These are phyloP conservation scores for Rhagonycha lutea DNA, from an alignment of 2,888 invertebrate species.

Conservation along the genomic window DNA sequence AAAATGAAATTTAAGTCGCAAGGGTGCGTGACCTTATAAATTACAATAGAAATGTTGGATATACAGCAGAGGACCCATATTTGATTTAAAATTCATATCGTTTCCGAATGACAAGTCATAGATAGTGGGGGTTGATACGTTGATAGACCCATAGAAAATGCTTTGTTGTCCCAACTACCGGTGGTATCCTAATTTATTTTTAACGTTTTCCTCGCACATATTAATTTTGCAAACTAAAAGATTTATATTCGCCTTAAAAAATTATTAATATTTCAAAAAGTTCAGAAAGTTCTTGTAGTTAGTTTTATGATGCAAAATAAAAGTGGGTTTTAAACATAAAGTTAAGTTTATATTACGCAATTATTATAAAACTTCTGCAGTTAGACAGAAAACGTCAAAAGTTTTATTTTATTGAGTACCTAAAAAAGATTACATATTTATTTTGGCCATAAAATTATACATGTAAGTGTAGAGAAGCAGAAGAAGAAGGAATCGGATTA, in stretches of 20 bases:
- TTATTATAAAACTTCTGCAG: neutral
- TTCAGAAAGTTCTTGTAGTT: neutral
- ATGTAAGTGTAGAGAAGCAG: neutral
- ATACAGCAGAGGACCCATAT: conserved; percentile 8
- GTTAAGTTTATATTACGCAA: neutral
- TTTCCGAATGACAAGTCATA: conserved; percentile 18
- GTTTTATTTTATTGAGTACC: neutral
- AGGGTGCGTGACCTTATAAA: conserved; percentile 19
- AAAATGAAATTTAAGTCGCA: conserved; percentile 21
- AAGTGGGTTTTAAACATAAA: neutral
- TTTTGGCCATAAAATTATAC: neutral
- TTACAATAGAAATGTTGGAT: conserved; percentile 15
- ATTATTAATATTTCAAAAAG: neutral
- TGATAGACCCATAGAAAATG: neutral
- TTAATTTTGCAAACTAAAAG: neutral
- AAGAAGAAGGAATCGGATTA: neutral
- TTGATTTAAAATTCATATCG: conserved; percentile 21
- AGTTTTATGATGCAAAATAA: neutral
- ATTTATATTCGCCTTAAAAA: neutral
- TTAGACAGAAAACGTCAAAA: neutral
- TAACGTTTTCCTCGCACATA: neutral
- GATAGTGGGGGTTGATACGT: conserved; percentile 17
- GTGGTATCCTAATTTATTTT: neutral
- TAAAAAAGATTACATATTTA: neutral
- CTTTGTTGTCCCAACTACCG: neutral